Conservation (phyloP, 2,113 vertebrate genomes). For the Casuarius casuarius region DNA sequence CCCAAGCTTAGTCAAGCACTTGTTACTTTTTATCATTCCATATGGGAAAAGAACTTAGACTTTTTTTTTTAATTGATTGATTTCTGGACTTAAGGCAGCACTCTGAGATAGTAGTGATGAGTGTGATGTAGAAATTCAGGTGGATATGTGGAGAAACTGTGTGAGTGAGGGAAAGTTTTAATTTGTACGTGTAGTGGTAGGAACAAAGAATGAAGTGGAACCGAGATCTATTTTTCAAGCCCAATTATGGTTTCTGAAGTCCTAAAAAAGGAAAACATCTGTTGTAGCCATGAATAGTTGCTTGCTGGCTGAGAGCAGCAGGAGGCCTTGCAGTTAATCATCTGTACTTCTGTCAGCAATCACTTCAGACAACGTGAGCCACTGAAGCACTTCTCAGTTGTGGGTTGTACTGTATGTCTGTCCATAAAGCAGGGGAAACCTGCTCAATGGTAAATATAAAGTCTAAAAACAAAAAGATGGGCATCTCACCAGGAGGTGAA, state of each 20-base stretch:
- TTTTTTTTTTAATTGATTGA: neutral
- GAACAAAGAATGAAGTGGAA: constrained; percentile 40
- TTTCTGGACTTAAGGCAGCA: neutral
- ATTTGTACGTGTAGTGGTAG: neutral
- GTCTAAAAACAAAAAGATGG: neutral
- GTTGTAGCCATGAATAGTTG: neutral
- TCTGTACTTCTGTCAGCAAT: neutral
- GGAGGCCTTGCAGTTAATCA: constrained; percentile 32
- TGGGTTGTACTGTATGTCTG: neutral
- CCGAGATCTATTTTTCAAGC: constrained; percentile 38
- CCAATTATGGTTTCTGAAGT: constrained; percentile 43
- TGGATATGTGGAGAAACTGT: neutral
- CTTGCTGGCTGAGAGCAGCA: constrained; percentile 20
- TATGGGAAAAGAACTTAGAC: neutral
- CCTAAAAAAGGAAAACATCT: constrained; percentile 49
- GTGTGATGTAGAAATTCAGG: neutral
- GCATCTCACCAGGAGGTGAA: neutral
- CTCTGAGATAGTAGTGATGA: neutral
- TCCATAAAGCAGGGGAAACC: neutral
- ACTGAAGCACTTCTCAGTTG: neutral
- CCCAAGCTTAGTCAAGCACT: neutral
- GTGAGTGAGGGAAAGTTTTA: neutral
- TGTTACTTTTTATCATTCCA: neutral
- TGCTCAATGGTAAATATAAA: neutral
- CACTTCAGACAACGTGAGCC: neutral